A percentile compares a stretch with the other conserved stretches of the same genome.
Evolutionary conservation across 2,888 invertebrate species (phyloP).

Genomic region (Xanthia icteritia): DNA sequence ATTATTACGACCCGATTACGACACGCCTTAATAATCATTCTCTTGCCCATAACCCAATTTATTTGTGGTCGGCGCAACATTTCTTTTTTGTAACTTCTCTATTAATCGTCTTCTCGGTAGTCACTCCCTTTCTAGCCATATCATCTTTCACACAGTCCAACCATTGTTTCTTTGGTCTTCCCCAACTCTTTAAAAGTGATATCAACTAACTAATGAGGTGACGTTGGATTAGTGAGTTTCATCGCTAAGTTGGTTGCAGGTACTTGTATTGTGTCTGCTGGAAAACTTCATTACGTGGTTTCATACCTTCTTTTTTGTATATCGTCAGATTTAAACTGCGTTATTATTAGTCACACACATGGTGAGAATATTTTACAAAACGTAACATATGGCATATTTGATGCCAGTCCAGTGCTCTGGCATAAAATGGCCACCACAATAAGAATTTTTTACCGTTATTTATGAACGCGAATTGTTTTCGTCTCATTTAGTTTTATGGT

Average conservation of each 20-base stretch:
- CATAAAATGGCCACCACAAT: conserved; percentile 38
- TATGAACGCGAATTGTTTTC: conserved; percentile 25
- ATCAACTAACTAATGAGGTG: not conserved
- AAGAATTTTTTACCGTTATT: conserved; percentile 42
- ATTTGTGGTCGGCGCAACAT: too few relatives aligned
- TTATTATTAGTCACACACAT: not conserved
- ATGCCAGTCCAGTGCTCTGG: conserved; percentile 18
- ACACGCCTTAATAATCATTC: not conserved
- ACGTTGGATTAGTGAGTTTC: not conserved
- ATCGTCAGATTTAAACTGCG: not conserved
- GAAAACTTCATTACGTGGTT: not conserved
- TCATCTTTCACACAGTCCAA: too few relatives aligned
- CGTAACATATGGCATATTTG: conserved; percentile 13
- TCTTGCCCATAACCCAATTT: not conserved
- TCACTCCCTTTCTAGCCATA: too few relatives aligned
- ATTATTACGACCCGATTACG: not conserved
- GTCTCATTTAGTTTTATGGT: conserved; percentile 46
- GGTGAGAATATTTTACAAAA: not conserved
- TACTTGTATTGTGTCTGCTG: not conserved
- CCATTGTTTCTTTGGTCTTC: too few relatives aligned
- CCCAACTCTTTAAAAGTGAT: not conserved
- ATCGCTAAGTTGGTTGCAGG: not conserved
- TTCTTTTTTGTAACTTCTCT: too few relatives aligned
- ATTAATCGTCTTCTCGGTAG: too few relatives aligned
- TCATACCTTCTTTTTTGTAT: not conserved